Percentiles rank a stretch among this genome's conserved stretches.
Conservation (phyloP, 2,113 vertebrate genomes). For the Oreocharis arfaki region DNA sequence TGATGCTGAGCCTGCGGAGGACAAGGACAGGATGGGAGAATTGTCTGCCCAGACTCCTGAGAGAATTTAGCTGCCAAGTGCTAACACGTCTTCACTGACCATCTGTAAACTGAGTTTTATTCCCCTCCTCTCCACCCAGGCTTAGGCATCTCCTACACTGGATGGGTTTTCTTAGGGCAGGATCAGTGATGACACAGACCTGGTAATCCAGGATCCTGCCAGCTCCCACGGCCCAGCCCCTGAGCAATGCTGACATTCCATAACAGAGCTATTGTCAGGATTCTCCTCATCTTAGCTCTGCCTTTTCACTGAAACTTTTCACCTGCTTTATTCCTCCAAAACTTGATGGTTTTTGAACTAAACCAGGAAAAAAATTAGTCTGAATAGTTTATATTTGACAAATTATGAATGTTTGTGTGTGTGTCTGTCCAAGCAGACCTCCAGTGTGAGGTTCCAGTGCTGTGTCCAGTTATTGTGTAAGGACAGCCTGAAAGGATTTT, state of each 20-base stretch:
- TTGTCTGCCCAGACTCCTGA: not conserved
- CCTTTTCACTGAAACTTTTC: not conserved
- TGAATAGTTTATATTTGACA: not conserved
- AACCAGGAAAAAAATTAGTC: not conserved
- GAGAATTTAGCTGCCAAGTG: not conserved
- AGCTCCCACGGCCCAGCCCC: not conserved
- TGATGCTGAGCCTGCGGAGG: not conserved
- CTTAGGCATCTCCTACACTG: not conserved
- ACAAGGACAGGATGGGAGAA: not conserved
- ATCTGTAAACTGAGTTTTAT: not conserved
- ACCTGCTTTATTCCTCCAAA: not conserved
- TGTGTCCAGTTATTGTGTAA: not conserved
- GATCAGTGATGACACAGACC: not conserved
- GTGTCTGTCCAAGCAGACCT: not conserved
- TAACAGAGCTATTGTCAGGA: not conserved
- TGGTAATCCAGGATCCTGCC: not conserved
- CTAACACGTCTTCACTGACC: not conserved
- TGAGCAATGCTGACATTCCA: not conserved
- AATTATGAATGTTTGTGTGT: not conserved
- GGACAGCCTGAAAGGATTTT: not conserved
- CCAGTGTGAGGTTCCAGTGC: not conserved
- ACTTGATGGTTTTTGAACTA: not conserved
- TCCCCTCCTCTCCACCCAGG: not conserved
- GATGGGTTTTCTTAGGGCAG: not conserved
- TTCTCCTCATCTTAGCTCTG: not conserved